These are phyloP conservation scores for Merodon equestris DNA, from an alignment of 2,888 invertebrate species.

Conservation along the genomic window DNA sequence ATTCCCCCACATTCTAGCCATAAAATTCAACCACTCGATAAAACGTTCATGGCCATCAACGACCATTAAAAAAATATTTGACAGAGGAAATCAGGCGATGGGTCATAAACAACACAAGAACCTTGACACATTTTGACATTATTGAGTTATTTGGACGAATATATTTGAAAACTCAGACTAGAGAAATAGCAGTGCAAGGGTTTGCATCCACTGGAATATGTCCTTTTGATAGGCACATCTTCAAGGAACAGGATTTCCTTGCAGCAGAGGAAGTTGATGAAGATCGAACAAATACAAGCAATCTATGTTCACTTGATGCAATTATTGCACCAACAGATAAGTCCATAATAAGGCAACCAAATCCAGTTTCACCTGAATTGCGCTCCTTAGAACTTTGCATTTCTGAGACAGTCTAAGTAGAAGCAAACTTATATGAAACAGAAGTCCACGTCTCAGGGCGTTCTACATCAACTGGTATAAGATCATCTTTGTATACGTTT, in stretches of 20 bases:
- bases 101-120: too few species aligned
- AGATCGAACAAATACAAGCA: too few species aligned
- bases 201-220: conserved; percentile 46
- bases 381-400: conserved; percentile 4
- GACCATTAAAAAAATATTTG: conserved; percentile 48
- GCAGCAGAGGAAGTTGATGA: conserved; percentile 13
- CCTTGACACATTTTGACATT: too few species aligned
- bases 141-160: too few species aligned
- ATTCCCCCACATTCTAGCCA: too few species aligned
- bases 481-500: too few species aligned
- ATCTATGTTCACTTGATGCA: not conserved
- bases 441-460: conserved; percentile 6
- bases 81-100: too few species aligned
- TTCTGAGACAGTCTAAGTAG: not conserved
- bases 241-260: conserved; percentile 24
- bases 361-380: too few species aligned
- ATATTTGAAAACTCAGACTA: conserved; percentile 36
- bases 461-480: conserved; percentile 8
- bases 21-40: too few species aligned
- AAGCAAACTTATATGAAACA: conserved; percentile 5
- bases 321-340: not conserved
- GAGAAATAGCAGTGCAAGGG: conserved; percentile 44
- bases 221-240: conserved; percentile 25
- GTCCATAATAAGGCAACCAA: conserved; percentile 1
- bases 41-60: conserved; percentile 53